These are phyloP conservation scores for Drosophila lacteicornis DNA, from an alignment of 1,140 invertebrate genomes.

Conservation along the genomic window DNA sequence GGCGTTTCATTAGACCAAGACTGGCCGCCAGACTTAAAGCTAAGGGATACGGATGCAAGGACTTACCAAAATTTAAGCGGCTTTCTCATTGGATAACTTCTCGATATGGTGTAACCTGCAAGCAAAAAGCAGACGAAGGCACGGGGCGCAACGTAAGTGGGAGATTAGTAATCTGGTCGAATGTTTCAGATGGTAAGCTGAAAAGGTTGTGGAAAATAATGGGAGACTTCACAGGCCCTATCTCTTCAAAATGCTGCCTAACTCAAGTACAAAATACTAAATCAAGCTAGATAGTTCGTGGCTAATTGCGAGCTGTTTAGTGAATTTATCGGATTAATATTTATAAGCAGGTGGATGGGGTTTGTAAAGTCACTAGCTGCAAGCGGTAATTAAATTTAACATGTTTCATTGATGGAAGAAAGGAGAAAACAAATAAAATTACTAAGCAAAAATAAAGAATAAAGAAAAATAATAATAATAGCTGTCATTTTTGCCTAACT, in stretches of 20 bases:
- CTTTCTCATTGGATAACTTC: conserved; percentile 85
- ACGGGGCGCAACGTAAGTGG: conserved; percentile 67
- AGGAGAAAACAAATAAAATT: not conserved
- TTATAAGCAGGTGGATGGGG: conserved; percentile 23
- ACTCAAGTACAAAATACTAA: not conserved
- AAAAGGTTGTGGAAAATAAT: conserved; percentile 21
- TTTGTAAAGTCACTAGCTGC: conserved; percentile 50
- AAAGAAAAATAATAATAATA: not conserved
- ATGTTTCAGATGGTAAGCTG: conserved; percentile 47
- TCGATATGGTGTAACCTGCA: conserved; percentile 85
- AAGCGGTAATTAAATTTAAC: conserved; percentile 16
- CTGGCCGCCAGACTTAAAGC: conserved; percentile 46
- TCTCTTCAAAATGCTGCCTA: not conserved
- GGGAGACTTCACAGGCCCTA: conserved; percentile 27
- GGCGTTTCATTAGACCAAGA: conserved; percentile 50
- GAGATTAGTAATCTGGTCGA: conserved; percentile 75
- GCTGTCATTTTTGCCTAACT: too few species aligned
- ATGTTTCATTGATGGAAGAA: not conserved
- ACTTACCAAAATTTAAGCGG: conserved; percentile 85
- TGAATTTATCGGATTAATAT: conserved; percentile 40
- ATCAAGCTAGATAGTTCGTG: not conserved
- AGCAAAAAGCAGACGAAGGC: conserved; percentile 69
- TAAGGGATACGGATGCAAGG: conserved; percentile 18
- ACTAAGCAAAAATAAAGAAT: not conserved
- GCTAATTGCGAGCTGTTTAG: conserved; percentile 5